Evolutionary conservation across 2,888 invertebrate species (phyloP), one percentile per base, ranked within the genome.

Genomic region (Nemotelus nigrinus): DNA sequence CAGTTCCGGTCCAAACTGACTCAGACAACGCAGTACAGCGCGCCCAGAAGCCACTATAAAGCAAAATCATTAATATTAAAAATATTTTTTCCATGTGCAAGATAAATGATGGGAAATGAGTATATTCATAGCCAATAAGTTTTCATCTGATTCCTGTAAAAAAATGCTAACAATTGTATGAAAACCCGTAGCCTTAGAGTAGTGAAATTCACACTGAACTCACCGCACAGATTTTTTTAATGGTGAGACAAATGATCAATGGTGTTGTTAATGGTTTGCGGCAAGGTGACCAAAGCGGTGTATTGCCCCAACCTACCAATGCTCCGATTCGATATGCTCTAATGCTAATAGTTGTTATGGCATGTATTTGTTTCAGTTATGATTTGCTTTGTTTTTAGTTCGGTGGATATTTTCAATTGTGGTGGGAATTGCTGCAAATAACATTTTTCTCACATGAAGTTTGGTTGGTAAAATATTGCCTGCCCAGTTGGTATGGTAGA

Each of bases 221-320:
- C 43, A 55, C 70, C 70, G 25, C 25, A 70, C 47, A 45, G 8
- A 70, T 4, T 3, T 3, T 10, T 55, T 70, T 53, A 10, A 41
- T 48, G 70, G 70, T 53, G 70, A 70, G 70, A 53, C 70, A 70
- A 70, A 55, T 55, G 39, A 70, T 70, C 70, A 53, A 41, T 43
- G 70, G 25, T 25, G 25, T 25, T 41, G 70, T 53, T 70, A 55
- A 70, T 70, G 50, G 41, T 70, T 55, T 7, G 70, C 8, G 53
- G 25, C 25, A 25, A 25, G 25, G 70, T 70, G 70, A 55, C 70
- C 70, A 70, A 70, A 55, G n/a, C 47, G 70, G 43, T 70, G 53
- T 41, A 53, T 43, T 10, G 25, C 45, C 45, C 43, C 70, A 55
- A 55, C 70, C 70, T 43, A 70, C 67, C 70, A 55, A 70, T 70